Conservation (phyloP, 2,797 vertebrate species). For the Percopsis omiscomaycus region DNA sequence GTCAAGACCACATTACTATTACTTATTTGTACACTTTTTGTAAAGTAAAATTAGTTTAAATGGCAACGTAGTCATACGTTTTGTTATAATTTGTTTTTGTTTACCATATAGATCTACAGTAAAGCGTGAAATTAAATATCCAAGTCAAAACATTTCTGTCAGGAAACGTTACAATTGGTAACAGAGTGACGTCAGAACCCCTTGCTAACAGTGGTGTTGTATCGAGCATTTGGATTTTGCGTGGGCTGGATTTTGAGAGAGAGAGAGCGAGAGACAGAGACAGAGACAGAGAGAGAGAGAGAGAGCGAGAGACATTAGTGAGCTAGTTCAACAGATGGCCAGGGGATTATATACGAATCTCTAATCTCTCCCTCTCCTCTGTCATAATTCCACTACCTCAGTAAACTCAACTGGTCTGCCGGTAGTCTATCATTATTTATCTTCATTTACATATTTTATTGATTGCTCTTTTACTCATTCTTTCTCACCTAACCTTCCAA, state of each 20-base stretch:
- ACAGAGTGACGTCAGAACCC: neutral
- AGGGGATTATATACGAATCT: conserved; percentile 76
- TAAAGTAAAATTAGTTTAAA: too few species aligned
- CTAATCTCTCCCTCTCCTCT: conserved; percentile 58
- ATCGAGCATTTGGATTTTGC: conserved; percentile 31
- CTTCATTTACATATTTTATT: too few species aligned
- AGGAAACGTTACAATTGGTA: too few species aligned
- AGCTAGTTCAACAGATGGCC: conserved; percentile 75
- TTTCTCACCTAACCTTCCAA: conserved; percentile 6
- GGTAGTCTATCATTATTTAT: conserved; percentile 5
- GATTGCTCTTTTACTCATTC: too few species aligned
- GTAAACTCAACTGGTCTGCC: conserved; percentile 24
- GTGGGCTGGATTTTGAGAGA: conserved; percentile 32
- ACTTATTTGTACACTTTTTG: too few species aligned
- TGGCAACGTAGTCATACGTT: too few species aligned
- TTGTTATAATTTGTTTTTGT: too few species aligned
- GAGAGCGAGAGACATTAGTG: neutral
- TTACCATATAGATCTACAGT: too few species aligned
- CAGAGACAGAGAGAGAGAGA: too few species aligned
- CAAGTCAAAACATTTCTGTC: too few species aligned
- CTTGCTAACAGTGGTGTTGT: neutral
- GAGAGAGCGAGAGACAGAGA: conserved; percentile 33
- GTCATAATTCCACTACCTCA: conserved; percentile 63
- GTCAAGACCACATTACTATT: too few species aligned
- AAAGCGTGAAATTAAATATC: too few species aligned